Evolutionary conservation across 2,113 vertebrate genomes (phyloP), one percentile per base, ranked within the genome.

Genomic region (Pachycephala philippinensis): DNA sequence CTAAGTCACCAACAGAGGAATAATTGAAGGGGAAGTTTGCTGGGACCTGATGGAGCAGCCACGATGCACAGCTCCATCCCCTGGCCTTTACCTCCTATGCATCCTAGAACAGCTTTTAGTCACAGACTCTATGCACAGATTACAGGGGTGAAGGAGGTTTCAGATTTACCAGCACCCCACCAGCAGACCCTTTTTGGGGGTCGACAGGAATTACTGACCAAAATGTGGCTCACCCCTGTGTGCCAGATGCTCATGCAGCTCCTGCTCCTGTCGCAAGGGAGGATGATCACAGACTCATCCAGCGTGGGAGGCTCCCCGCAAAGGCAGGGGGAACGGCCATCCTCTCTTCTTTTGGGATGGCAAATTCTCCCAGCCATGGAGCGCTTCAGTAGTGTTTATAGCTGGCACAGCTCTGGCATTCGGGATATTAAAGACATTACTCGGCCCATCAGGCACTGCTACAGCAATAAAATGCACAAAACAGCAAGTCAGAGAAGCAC

Each of bases 371-470:
- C 49, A 50, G 15, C 40, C 18, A 23, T 4, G 6, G 26, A 47
- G 7, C 0, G 0, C 40, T 63, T 20, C 2, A 45, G 21, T 37
- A 30, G n/a, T 10, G 35, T 28, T 65, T 42, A 39, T 0, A 56
- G 40, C 12, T 2, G 0, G 33, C 3, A 6, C 17, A 50, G 21
- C 15, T n/a, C 54, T 0, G 3, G 59, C 39, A 14, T 18, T 61
- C 2, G 3, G 27, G 27, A 39, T 20, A 16, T 22, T 31, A 44
- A 18, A 40, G 54, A 35, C 39, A 17, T 30, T 53, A 53, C 42
- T 47, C 0, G 0, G 45, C 21, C 61, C 75, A 39, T 54, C 79
- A 54, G 40, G 77, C 60, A 49, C 47, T 9, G 26, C 42, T 40
- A 49, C 65, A 53, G 56, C 56, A 44, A 70, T 17, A 18, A 63